Evolutionary conservation across 2,797 vertebrate genomes (phyloP).

Genomic region (Pseudomugil gertrudae): DNA sequence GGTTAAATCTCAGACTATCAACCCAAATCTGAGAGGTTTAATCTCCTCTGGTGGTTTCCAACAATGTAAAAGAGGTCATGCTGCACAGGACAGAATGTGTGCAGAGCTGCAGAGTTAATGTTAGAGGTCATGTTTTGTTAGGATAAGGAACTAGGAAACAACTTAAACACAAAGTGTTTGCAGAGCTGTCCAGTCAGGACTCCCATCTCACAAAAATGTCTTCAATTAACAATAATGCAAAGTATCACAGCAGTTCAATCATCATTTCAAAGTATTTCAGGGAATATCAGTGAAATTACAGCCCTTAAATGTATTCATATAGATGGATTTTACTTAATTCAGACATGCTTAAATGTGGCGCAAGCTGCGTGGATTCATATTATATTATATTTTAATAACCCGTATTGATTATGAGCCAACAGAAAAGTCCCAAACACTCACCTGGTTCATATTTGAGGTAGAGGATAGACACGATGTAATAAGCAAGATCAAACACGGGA

Average conservation of each 20-base stretch:
- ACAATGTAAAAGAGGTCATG: slow-evolving; percentile 43
- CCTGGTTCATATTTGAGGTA: slow-evolving; percentile 98
- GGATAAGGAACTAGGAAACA: slow-evolving; percentile 32
- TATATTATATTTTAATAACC: neutral
- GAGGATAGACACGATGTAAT: slow-evolving; percentile 96
- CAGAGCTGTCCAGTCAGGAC: slow-evolving; percentile 20
- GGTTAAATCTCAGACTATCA: slow-evolving; percentile 46
- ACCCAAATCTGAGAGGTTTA: slow-evolving; percentile 46
- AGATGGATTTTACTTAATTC: neutral
- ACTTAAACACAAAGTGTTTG: slow-evolving; percentile 42
- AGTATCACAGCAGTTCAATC: neutral
- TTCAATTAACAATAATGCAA: neutral
- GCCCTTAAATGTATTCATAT: neutral
- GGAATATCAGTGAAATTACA: neutral
- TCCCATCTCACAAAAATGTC: neutral
- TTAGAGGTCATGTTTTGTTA: slow-evolving; percentile 71
- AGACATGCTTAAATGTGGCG: neutral
- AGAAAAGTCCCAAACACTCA: slow-evolving; percentile 72
- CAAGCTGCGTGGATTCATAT: neutral
- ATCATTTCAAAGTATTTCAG: neutral
- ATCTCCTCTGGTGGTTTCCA: slow-evolving; percentile 43
- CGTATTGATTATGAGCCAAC: neutral
- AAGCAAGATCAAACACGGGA: slow-evolving; percentile 94
- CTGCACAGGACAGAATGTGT: no score
- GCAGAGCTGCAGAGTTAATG: slow-evolving; percentile 35